Base-by-base conservation (phyloP, 2,888 invertebrate species). In the Nesidiocoris tenuis region DNA sequence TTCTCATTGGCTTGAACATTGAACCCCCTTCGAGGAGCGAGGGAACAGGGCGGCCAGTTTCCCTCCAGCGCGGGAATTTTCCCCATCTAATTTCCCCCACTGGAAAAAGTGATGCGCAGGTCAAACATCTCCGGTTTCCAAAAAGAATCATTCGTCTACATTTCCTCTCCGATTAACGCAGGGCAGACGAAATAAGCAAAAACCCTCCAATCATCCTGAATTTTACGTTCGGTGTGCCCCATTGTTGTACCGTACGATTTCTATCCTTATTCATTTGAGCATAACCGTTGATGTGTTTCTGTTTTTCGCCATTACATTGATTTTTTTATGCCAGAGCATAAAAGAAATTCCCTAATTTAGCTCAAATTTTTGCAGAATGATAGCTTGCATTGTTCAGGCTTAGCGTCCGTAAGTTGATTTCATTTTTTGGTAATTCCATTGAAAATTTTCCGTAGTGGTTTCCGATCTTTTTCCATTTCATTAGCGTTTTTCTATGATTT, bases 351-450 rank as follows among this genome's bases (percentile, higher is more conserved):
- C 72, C 74, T 65, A 65, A 74, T 57, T 25, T 65, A 65, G 65
- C 24, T 57, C 61, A 61, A 68, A 39, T 54, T 68, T 75, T 75
- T 75, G 68, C 75, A 75, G 75, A 75, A 75, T 61, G 59, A 68
- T 75, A 68, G 68, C 75, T 68, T 75, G 68, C 75, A 75, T 75
- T 68, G 63, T 68, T 75, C 75, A 68, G 68, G 75, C 68, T 63
- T 68, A 68, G 67, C 24, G 63, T 75, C 75, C 75, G 75, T 75
- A 75, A 75, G 75, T 75, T 61, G 61, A 67, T 63, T 63, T 70
- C 59, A 57, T 19, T 54, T 19, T 21, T 61, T 72, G 72, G 72
- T 65, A 25, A 7, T 65, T 59, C 39, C 39, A 21, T 70, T 70
- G 59, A 57, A 23, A 59, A 67, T 19, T 70, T 70, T 70, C 70